Evolutionary conservation across 1,140 invertebrate genomes (phyloP).

Genomic region (Ceratina calcarata): DNA sequence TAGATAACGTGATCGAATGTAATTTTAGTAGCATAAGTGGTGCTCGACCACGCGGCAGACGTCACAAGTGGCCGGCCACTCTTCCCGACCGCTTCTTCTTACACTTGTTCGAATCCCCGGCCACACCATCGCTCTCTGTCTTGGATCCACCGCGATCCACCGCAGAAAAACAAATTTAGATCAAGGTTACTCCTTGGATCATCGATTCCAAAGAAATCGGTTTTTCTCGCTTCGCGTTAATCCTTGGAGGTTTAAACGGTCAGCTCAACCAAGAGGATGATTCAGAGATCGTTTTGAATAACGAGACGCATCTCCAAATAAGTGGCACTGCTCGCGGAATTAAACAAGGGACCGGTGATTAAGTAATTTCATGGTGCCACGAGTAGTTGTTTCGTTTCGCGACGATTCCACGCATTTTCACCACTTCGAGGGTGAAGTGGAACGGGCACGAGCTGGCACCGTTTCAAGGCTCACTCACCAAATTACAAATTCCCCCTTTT

Average conservation of each 20-base stretch:
- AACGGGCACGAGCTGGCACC: conserved; percentile 73
- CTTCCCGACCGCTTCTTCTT: conserved; percentile 56
- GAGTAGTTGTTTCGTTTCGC: conserved; percentile 20
- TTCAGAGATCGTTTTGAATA: background rate
- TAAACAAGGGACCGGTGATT: conserved; percentile 6
- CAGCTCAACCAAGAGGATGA: background rate
- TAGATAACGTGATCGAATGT: conserved; percentile 79
- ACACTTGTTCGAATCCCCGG: conserved; percentile 70
- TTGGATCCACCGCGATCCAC: conserved; percentile 45
- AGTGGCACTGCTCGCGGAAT: no score
- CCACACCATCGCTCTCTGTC: conserved; percentile 61
- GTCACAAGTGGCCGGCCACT: conserved; percentile 76
- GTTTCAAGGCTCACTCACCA: conserved; percentile 75
- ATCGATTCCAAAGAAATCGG: conserved; percentile 43
- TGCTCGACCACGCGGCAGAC: conserved; percentile 77
- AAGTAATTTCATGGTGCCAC: conserved; percentile 8
- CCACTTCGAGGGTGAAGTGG: conserved; percentile 43
- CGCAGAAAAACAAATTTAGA: conserved; percentile 59
- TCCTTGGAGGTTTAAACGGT: background rate
- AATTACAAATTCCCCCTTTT: conserved; percentile 69
- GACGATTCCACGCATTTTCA: conserved; percentile 45
- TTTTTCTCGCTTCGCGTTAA: background rate
- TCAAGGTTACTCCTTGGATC: conserved; percentile 54
- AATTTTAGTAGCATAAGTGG: conserved; percentile 81
- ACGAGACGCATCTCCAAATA: no score